These are phyloP conservation scores for Apis dorsata DNA, from an alignment of 1,140 invertebrate species.

Conservation along the genomic window DNA sequence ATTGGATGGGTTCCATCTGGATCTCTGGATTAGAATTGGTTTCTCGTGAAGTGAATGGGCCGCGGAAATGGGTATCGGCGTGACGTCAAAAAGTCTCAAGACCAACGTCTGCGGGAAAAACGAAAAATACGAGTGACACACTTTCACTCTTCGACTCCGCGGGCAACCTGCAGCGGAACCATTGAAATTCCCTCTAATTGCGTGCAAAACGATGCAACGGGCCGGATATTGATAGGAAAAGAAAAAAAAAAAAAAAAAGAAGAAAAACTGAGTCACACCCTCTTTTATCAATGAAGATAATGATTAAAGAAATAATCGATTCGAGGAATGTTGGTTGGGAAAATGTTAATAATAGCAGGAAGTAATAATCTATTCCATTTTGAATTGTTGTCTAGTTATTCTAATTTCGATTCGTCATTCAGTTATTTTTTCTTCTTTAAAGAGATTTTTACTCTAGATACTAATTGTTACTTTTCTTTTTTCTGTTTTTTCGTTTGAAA, in stretches of 20 bases:
- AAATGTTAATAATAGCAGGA: not conserved
- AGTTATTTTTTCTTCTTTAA: too few species aligned
- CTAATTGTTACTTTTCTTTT: too few species aligned
- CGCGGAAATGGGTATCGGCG: slow-evolving; percentile 17
- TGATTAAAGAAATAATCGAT: not conserved
- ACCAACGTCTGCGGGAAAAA: slow-evolving; percentile 48
- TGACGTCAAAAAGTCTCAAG: slow-evolving; percentile 64
- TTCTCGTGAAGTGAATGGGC: slow-evolving; percentile 16
- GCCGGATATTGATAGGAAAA: not conserved
- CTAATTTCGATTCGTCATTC: too few species aligned
- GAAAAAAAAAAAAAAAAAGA: too few species aligned
- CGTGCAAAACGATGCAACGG: not conserved
- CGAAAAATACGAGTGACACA: slow-evolving; percentile 62
- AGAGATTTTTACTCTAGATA: too few species aligned
- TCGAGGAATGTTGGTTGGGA: not conserved
- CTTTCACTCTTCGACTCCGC: slow-evolving; percentile 55
- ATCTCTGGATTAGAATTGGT: not conserved
- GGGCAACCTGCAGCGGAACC: slow-evolving; percentile 10
- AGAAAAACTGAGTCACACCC: not conserved
- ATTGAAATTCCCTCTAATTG: slow-evolving; percentile 47
- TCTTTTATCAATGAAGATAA: not conserved
- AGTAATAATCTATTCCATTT: too few species aligned
- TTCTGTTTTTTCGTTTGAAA: too few species aligned
- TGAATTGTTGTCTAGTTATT: too few species aligned
- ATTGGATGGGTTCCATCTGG: not conserved